Conservation (phyloP, 2,888 invertebrate species). For the Ennomos quercinarius region DNA sequence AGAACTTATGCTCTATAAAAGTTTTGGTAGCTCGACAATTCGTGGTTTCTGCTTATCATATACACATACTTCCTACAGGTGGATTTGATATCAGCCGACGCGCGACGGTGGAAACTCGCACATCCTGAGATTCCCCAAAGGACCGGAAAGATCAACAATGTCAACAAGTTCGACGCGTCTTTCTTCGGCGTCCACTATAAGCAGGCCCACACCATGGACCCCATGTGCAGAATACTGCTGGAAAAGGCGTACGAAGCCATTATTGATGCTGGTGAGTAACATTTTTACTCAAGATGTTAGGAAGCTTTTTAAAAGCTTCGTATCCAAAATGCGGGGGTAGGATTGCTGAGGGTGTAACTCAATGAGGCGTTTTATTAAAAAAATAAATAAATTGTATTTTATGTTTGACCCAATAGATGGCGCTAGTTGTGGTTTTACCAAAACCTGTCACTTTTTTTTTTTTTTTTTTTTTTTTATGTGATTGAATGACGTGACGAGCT, state of each 20-base stretch:
- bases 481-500: too few species aligned
- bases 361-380: too few species aligned
- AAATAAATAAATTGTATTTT: too few species aligned
- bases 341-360: too few species aligned
- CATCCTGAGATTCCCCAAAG: conserved; percentile 91
- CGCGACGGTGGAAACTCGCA: conserved; percentile 90
- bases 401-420: too few species aligned
- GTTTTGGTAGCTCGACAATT: neutral
- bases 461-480: too few species aligned
- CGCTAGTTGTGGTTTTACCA: too few species aligned
- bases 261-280: conserved; percentile 87
- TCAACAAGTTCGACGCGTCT: conserved; percentile 91
- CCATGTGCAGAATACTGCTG: conserved; percentile 91
- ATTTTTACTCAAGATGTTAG: too few species aligned
- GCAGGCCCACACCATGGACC: conserved; percentile 91
- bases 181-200: conserved; percentile 91
- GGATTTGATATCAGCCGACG: conserved; percentile 93
- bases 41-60: neutral
- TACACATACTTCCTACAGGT: conserved; percentile 80
- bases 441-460: too few species aligned
- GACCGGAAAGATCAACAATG: conserved; percentile 89
- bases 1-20: too few species aligned
- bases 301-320: too few species aligned
- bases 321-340: too few species aligned
- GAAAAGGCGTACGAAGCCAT: conserved; percentile 92